Base-by-base conservation (phyloP, 2,113 vertebrate genomes). In the Pan paniscus region DNA sequence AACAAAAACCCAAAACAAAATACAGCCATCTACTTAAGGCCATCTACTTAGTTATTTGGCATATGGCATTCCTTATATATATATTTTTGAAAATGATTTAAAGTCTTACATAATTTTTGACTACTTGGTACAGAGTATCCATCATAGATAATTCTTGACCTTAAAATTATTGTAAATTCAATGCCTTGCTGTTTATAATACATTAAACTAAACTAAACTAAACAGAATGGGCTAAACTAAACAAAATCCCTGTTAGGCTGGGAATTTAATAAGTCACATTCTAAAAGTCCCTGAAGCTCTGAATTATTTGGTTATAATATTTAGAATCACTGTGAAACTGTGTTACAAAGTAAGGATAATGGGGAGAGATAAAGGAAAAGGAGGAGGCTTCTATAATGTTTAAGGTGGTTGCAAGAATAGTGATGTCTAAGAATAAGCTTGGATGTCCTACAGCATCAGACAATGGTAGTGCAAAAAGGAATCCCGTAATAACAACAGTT, bases 81-180 rank as follows among this genome's bases (percentile, higher is more conserved):
- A 55, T 6, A n/a, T 86, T 10, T 96, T 94, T 94, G 75, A 67
- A 97, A 95, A 81, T 93, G 8, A 75, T 73, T 83, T n/a, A 67
- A 79, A 95, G 84, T 50, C 46, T 90, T 90, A 40, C 40, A 43
- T 95, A 94, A 84, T 89, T 90, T 93, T 96, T 73, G 22, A 85
- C 40, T 82, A 72, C 20, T 18, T 78, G 57, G 10, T 76, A 68
- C 3, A 93, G 50, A 80, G 8, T 17, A 85, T 14, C 38, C 3
- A 64, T 89, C 2, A n/a, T 14, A 48, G 40, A 20, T 88, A 64
- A 92, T 95, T 87, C 88, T 96, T 27, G 88, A 86, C 2, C 18
- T 89, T 89, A 38, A 86, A 95, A 96, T 96, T 61, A 1, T 75
- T 95, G 23, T 78, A 43, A 32, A n/a, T 82, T 95, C 73, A 91